Evolutionary conservation across 2,888 invertebrate species (phyloP).

Genomic region (Serripes groenlandicus): DNA sequence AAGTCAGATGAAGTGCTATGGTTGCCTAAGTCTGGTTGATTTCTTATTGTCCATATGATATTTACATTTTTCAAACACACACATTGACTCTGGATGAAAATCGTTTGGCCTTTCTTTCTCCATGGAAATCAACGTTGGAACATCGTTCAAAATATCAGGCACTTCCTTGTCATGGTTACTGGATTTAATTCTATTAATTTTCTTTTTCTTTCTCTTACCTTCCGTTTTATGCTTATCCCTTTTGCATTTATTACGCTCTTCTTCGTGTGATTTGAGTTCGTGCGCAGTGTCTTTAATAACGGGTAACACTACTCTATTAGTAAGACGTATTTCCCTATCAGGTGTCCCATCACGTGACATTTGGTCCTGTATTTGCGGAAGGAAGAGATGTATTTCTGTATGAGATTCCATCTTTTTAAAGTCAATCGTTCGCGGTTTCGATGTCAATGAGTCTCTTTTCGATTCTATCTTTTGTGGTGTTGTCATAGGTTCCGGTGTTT

Average conservation of each 20-base stretch:
- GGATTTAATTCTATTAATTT: conserved; percentile 44
- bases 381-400: conserved; percentile 71
- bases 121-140: conserved; percentile 72
- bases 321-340: conserved; percentile 28
- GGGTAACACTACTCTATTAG: conserved; percentile 46
- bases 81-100: conserved; percentile 63
- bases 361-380: conserved; percentile 67
- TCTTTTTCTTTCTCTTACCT: conserved; percentile 61
- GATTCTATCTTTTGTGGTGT: neutral
- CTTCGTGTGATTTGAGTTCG: conserved; percentile 43
- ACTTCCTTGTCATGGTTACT: conserved; percentile 62
- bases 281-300: conserved; percentile 45
- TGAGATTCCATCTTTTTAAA: conserved; percentile 71
- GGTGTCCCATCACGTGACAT: conserved; percentile 60
- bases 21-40: conserved; percentile 55
- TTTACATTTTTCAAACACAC: conserved; percentile 71
- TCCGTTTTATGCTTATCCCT: conserved; percentile 40
- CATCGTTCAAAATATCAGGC: conserved; percentile 70
- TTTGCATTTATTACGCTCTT: conserved; percentile 30
- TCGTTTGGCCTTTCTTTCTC: conserved; percentile 56
- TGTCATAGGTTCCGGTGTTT: conserved; percentile 26
- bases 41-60: conserved; percentile 59
- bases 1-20: conserved; percentile 42
- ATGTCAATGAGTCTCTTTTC: neutral
- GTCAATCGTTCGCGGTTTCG: conserved; percentile 67